phyloP scores from a whole-genome alignment of 2,888 invertebrate species.

The Drosophila limbata region DNA sequence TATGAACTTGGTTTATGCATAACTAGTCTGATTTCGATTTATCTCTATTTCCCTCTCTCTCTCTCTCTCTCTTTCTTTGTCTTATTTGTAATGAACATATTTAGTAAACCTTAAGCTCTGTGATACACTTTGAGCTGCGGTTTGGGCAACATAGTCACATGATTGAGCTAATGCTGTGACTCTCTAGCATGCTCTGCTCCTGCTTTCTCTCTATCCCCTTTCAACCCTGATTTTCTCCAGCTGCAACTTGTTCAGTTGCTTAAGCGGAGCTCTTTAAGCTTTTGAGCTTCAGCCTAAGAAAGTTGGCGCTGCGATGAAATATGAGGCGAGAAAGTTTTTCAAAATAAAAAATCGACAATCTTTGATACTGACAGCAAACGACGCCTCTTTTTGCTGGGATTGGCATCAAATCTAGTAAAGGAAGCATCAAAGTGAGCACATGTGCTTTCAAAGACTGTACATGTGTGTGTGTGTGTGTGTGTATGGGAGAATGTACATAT shows the following conservation, averaged over 20 bases:
- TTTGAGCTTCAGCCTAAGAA: constrained; percentile 42
- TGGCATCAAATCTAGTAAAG: constrained; percentile 14
- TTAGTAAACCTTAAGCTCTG: constrained; percentile 4
- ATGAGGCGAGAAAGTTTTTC: constrained; percentile 54
- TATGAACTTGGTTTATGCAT: constrained; percentile 20
- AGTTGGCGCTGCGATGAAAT: constrained; percentile 38
- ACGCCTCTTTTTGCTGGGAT: constrained; percentile 6
- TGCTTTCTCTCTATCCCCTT: not conserved
- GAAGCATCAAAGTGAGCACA: constrained; percentile 31
- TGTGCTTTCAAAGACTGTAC: constrained; percentile 16
- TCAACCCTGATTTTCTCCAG: not conserved
- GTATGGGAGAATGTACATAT: no score
- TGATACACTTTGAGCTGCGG: constrained; percentile 4
- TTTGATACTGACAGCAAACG: constrained; percentile 17
- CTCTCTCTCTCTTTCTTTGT: not conserved
- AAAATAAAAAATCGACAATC: constrained; percentile 21
- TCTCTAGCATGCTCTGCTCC: not conserved
- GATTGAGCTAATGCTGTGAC: constrained; percentile 2
- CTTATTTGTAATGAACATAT: not conserved
- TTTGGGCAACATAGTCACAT: not conserved
- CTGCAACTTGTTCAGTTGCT: constrained; percentile 14
- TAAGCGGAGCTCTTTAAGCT: constrained; percentile 40
- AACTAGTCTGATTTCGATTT: not conserved
- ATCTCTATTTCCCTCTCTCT: not conserved
- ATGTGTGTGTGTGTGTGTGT: constrained; percentile 7